Evolutionary conservation across 2,888 invertebrate species (phyloP).

Genomic region (Eupithecia dodoneata): DNA sequence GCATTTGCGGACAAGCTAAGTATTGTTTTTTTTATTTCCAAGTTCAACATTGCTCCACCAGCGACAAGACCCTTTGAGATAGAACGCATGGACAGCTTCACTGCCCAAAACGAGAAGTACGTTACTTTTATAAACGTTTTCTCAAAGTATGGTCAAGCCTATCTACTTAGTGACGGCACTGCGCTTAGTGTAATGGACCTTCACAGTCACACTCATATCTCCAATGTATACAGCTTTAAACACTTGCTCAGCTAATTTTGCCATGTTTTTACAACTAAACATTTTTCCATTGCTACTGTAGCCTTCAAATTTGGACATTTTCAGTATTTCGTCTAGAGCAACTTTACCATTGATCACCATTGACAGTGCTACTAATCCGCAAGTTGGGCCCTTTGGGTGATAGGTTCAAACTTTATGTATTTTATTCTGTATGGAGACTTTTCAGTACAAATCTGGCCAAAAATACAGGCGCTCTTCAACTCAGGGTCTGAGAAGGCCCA

Average conservation of each 20-base stretch:
- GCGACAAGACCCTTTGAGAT: no score
- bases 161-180: no score
- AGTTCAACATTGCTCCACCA: no score
- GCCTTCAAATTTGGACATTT: constrained; percentile 85
- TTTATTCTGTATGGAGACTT: constrained; percentile 77
- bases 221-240: constrained; percentile 74
- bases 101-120: no score
- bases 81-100: no score
- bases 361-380: constrained; percentile 93
- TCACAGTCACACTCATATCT: constrained; percentile 59
- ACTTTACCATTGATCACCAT: constrained; percentile 88
- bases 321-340: constrained; percentile 83
- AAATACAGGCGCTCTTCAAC: constrained; percentile 83
- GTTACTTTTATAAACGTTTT: no score
- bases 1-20: no score
- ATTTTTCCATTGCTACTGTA: constrained; percentile 95
- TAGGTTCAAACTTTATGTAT: constrained; percentile 70
- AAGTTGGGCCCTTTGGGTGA: constrained; percentile 88
- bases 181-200: constrained; percentile 54
- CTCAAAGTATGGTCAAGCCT: no score
- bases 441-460: constrained; percentile 80
- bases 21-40: no score
- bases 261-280: constrained; percentile 90
- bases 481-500: constrained; percentile 69
- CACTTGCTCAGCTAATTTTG: constrained; percentile 83